phyloP scores from a whole-genome alignment of 2,888 invertebrate species.

The Prosapia bicincta region DNA sequence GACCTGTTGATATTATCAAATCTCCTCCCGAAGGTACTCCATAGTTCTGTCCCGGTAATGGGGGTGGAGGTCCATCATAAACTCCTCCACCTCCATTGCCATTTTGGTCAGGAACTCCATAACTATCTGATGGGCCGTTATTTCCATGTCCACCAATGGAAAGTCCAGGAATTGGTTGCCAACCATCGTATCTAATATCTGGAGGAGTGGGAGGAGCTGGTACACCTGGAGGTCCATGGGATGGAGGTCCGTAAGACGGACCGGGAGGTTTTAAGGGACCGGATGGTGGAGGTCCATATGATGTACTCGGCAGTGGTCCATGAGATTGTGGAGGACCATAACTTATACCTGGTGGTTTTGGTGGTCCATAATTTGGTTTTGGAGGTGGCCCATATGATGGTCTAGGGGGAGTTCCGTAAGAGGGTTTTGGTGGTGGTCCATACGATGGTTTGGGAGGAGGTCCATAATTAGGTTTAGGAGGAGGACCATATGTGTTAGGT shows the following conservation, averaged over 20 bases:
- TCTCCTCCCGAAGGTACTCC: slow-evolving; percentile 15
- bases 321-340: slow-evolving; percentile 47
- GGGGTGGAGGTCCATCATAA: slow-evolving; percentile 25
- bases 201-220: slow-evolving; percentile 73
- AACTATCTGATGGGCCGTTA: slow-evolving; percentile 41
- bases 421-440: slow-evolving; percentile 40
- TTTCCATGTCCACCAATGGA: slow-evolving; percentile 31
- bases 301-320: slow-evolving; percentile 33
- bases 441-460: slow-evolving; percentile 38
- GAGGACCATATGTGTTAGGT: slow-evolving; percentile 36
- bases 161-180: slow-evolving; percentile 80
- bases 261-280: slow-evolving; percentile 32
- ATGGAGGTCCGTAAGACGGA: slow-evolving; percentile 29
- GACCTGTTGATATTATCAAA: background rate
- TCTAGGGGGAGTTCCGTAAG: slow-evolving; percentile 53
- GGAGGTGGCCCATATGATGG: slow-evolving; percentile 52
- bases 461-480: slow-evolving; percentile 41
- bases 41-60: slow-evolving; percentile 21
- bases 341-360: slow-evolving; percentile 55
- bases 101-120: slow-evolving; percentile 44
- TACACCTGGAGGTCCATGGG: slow-evolving; percentile 52
- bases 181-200: slow-evolving; percentile 75
- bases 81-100: background rate
- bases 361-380: slow-evolving; percentile 50
- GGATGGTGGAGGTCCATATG: slow-evolving; percentile 49